Base-by-base conservation (phyloP, 2,113 vertebrate genomes). In the Pachypanchax playfairii region DNA sequence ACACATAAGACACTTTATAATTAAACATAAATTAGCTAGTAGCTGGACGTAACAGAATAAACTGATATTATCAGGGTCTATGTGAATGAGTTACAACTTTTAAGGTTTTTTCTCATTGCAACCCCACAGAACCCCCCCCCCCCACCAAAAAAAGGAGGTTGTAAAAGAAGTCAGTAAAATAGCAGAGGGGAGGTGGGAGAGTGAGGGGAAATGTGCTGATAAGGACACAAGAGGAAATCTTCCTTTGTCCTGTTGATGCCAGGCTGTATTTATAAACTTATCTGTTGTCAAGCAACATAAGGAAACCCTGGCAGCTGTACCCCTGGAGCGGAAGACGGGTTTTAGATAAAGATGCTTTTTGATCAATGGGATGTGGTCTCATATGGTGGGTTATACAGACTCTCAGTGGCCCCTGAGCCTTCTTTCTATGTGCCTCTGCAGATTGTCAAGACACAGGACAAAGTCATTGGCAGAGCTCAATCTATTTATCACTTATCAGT, bases 261-360 rank as follows among this genome's bases (percentile, higher is more conserved):
- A 5, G 58, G 64, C 22, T 7, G 79, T 57, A 82, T 88, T 82
- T 79, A 79, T 72, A 62, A 84, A 80, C 70, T 49, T 85, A 87
- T 88, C 84, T 53, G 75, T 43, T 18, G 24, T 42, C 28, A 28
- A 78, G 57, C 3, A 13, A 79, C 75, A 80, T 69, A 73, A 74
- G 61, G 64, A 83, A 85, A 76, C 58, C 53, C 39, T 5, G 39
- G 35, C 3, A 20, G 46, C 63, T 0, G 3, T 47, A 47, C 33
- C 41, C 18, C 35, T 17, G 26, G 57, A 12, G 22, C 4, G 4
- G 63, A 39, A 83, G 83, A 88, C 86, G 57, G 84, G 79, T 85
- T 87, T 77, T 77, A 86, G 87, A 90, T 88, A 91, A 85, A 82
- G 70, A 20, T 1, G 35, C 42, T 52, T 66, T 64, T 78, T 75